A percentile compares a stretch with the other conserved stretches of the same genome.
Evolutionary conservation across 2,797 vertebrate species (phyloP).

Genomic region (Sphenodon punctatus): DNA sequence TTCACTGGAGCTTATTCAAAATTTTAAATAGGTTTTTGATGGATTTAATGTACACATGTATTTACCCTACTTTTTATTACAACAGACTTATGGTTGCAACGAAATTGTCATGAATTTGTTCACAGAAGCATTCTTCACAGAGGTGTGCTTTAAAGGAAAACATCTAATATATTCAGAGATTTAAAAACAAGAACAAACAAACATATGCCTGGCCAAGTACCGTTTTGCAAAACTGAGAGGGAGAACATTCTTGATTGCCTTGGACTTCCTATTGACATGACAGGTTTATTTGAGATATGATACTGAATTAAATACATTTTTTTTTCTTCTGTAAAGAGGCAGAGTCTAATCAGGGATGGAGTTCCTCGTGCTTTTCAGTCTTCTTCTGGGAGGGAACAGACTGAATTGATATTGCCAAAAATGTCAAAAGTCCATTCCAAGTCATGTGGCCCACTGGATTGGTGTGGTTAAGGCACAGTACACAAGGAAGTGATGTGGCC

Average conservation of each 20-base stretch:
- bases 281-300: not conserved
- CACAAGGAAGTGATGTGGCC: too few relatives aligned
- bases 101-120: not conserved
- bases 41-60: not conserved
- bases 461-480: too few relatives aligned
- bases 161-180: not conserved
- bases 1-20: conserved; percentile 34
- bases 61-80: not conserved
- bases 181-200: not conserved
- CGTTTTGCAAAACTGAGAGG: not conserved
- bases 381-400: not conserved
- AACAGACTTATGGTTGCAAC: not conserved
- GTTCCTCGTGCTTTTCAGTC: fast-evolving
- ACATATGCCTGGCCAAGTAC: not conserved
- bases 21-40: not conserved
- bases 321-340: too few relatives aligned
- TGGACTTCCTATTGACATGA: not conserved
- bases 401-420: not conserved
- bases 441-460: too few relatives aligned
- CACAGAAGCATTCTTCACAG: not conserved
- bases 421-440: too few relatives aligned
- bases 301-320: fast-evolving
- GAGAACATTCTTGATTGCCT: not conserved
- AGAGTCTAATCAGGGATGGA: not conserved
- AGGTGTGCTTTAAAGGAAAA: not conserved